Evolutionary conservation across 2,113 vertebrate genomes (phyloP).

Genomic region (Megaleporinus macrocephalus): DNA sequence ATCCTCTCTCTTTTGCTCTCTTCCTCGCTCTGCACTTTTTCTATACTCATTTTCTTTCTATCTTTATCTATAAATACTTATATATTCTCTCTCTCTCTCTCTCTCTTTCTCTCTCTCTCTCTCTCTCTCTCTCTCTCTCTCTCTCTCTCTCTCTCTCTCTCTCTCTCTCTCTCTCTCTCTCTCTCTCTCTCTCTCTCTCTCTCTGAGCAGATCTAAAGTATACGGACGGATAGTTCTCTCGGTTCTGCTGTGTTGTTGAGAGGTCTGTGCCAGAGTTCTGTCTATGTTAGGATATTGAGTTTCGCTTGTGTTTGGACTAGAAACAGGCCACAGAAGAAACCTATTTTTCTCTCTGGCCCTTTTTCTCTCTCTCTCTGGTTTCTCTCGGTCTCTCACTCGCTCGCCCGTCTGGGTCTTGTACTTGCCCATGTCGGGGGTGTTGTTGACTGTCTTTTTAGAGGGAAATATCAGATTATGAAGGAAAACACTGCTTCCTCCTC

Average conservation of each 20-base stretch:
- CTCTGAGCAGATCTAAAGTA: conserved; percentile 42
- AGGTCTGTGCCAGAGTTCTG: conserved; percentile 46
- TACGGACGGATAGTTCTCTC: conserved; percentile 34
- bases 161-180: background rate
- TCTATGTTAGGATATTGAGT: conserved; percentile 55
- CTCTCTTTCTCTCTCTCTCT: background rate
- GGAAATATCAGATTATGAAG: conserved; percentile 56
- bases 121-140: background rate
- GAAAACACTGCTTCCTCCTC: conserved; percentile 38
- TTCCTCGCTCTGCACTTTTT: background rate
- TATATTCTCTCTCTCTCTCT: background rate
- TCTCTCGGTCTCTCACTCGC: conserved; percentile 4
- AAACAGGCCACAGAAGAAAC: conserved; percentile 50
- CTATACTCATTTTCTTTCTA: background rate
- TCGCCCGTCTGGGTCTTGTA: background rate
- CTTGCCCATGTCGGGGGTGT: conserved; percentile 2
- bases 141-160: conserved; percentile 25
- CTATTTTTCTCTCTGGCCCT: conserved; percentile 10
- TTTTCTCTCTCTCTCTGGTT: conserved; percentile 1
- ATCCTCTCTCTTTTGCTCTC: too few species aligned
- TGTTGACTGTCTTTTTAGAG: conserved; percentile 39
- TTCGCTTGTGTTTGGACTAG: conserved; percentile 56
- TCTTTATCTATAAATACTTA: too few species aligned
- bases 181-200: conserved; percentile 24
- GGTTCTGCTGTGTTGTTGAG: conserved; percentile 23